These are phyloP conservation scores for Bos indicus DNA, from an alignment of 2,113 vertebrate genomes.

Conservation along the genomic window DNA sequence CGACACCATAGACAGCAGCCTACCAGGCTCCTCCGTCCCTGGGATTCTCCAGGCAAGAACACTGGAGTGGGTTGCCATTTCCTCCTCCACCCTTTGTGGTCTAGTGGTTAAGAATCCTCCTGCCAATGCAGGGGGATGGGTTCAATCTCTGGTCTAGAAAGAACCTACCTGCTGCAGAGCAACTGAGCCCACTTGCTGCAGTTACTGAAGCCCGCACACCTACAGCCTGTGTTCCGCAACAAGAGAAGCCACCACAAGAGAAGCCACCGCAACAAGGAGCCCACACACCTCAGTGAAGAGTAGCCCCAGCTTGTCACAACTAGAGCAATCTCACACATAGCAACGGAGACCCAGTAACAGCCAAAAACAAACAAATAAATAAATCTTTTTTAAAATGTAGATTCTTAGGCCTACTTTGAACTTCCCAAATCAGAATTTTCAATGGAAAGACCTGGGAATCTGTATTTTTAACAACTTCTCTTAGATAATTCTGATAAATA, in stretches of 20 bases:
- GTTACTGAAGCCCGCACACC: background rate
- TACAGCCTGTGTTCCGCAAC: background rate
- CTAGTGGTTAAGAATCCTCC: background rate
- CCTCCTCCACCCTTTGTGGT: background rate
- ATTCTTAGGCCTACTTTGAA: background rate
- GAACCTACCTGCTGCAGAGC: background rate
- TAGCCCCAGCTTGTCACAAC: background rate
- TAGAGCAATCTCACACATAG: background rate
- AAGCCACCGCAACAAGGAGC: background rate
- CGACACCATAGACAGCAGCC: too few relatives aligned
- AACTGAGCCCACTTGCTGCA: background rate
- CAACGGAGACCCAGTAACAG: background rate
- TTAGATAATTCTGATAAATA: background rate
- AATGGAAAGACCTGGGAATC: background rate
- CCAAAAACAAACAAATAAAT: background rate
- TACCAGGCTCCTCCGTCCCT: too few relatives aligned
- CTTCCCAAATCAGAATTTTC: background rate
- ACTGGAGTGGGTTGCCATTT: too few relatives aligned
- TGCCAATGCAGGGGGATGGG: background rate
- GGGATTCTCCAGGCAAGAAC: too few relatives aligned
- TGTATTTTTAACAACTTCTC: background rate
- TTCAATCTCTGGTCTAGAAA: background rate
- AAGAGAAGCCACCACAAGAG: background rate
- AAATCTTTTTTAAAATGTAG: background rate
- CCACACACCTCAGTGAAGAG: rapidly evolving